Percentiles rank a stretch among this genome's conserved stretches.
Evolutionary conservation across 2,797 vertebrate genomes (phyloP).

Genomic region (Strix occidentalis): DNA sequence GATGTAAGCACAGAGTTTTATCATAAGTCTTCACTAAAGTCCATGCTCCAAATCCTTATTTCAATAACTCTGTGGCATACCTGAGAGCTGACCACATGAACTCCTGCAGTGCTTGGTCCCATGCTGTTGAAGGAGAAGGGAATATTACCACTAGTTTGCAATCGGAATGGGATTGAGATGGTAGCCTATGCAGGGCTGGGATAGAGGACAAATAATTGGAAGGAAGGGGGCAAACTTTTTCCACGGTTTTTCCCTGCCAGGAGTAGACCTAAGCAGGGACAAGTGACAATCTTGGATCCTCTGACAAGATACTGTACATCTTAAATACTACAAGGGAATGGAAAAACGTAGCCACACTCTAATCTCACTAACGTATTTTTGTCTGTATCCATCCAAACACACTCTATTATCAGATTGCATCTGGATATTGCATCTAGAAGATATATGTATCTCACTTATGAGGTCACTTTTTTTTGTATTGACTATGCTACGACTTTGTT

Average conservation of each 20-base stretch:
- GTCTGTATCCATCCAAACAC: neutral
- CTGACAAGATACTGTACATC: neutral
- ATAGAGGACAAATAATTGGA: rapidly evolving
- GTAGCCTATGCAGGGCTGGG: neutral
- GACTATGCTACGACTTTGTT: neutral
- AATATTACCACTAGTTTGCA: neutral
- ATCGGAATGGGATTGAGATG: neutral
- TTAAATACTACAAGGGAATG: neutral
- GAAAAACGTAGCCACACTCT: neutral
- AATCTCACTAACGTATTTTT: neutral
- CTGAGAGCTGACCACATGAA: neutral
- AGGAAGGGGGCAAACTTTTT: neutral
- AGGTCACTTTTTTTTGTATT: neutral
- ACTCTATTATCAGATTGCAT: neutral
- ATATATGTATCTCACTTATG: neutral
- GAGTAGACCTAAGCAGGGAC: neutral
- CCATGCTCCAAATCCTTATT: neutral
- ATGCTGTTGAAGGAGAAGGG: neutral
- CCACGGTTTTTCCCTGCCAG: neutral
- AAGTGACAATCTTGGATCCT: neutral
- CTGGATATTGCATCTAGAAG: neutral
- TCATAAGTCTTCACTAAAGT: neutral
- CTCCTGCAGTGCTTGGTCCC: neutral
- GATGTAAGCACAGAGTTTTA: neutral
- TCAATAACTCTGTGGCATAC: neutral